Percentiles rank a stretch among this genome's conserved stretches.
phyloP scores from a whole-genome alignment of 1,140 invertebrate genomes.

The Lordiphosa collinella region DNA sequence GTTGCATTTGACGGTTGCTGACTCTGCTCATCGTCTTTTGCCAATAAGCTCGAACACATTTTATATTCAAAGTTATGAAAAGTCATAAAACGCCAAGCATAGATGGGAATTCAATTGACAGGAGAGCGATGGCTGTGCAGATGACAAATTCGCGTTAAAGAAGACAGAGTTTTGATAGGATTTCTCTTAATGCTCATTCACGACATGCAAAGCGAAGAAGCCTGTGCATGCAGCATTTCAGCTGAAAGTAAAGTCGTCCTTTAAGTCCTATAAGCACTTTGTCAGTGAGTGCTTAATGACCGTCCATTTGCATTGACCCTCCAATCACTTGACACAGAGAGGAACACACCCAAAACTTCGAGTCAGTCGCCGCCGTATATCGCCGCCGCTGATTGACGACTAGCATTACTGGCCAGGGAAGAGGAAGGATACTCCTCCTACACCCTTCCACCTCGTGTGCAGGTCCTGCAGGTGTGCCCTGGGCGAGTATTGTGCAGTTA shows the following conservation, averaged over 20 bases:
- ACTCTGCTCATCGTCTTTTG: slow-evolving; percentile 4
- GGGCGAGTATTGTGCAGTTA: slow-evolving; percentile 56
- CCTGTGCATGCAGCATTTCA: slow-evolving; percentile 4
- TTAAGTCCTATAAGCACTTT: slow-evolving; percentile 34
- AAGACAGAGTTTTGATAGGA: too few relatives aligned
- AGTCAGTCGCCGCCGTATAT: slow-evolving; percentile 82
- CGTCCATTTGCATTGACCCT: slow-evolving; percentile 60
- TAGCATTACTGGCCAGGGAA: slow-evolving; percentile 50
- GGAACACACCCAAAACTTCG: slow-evolving; percentile 9
- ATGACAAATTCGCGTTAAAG: background rate
- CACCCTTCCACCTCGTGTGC: slow-evolving; percentile 23
- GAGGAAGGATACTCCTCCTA: slow-evolving; percentile 25
- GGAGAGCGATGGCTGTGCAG: background rate
- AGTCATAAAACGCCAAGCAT: slow-evolving; percentile 30
- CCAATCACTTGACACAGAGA: background rate
- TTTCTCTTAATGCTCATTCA: too few relatives aligned
- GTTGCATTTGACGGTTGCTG: slow-evolving; percentile 80
- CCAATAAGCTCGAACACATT: slow-evolving; percentile 29
- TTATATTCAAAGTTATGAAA: slow-evolving; percentile 26
- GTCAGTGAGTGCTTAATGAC: slow-evolving; percentile 56
- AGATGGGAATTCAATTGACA: slow-evolving; percentile 29
- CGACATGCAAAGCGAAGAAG: too few relatives aligned
- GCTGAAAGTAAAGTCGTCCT: slow-evolving; percentile 4
- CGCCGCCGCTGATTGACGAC: slow-evolving; percentile 80
- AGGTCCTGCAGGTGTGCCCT: slow-evolving; percentile 12